phyloP scores from a whole-genome alignment of 1,140 invertebrate genomes.

The Hesperophylax magnus region DNA sequence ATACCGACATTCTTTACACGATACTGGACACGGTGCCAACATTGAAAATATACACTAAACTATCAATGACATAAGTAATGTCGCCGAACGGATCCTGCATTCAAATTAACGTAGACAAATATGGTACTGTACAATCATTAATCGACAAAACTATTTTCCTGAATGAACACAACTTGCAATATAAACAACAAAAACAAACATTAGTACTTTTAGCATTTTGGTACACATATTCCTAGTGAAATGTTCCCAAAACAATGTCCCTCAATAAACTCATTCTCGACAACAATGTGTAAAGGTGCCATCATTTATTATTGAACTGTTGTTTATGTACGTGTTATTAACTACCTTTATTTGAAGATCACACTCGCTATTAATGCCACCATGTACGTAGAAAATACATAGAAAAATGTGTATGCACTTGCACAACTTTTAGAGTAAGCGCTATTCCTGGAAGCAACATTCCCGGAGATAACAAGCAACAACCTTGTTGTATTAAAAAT shows the following conservation, averaged over 20 bases:
- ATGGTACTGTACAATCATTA: not conserved
- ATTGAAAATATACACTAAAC: not conserved
- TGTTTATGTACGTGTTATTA: not conserved
- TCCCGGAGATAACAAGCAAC: not conserved
- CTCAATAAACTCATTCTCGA: too few relatives aligned
- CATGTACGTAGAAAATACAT: not conserved
- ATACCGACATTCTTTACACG: not conserved
- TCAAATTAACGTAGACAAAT: not conserved
- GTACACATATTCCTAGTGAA: too few relatives aligned
- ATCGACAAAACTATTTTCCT: not conserved
- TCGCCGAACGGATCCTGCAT: not conserved
- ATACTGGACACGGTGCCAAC: not conserved
- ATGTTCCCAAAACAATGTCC: too few relatives aligned
- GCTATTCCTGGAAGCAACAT: not conserved
- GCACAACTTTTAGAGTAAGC: not conserved
- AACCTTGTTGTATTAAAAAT: slow-evolving; percentile 8
- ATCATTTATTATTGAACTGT: not conserved
- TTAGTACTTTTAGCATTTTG: too few relatives aligned
- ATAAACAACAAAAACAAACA: too few relatives aligned
- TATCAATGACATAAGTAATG: not conserved
- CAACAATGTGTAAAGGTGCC: too few relatives aligned
- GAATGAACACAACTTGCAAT: too few relatives aligned
- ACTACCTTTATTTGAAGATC: not conserved
- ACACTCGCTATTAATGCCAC: not conserved
- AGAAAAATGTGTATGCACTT: not conserved